phyloP scores from a whole-genome alignment of 2,888 invertebrate species.

The Meiosimyza decipiens region DNA sequence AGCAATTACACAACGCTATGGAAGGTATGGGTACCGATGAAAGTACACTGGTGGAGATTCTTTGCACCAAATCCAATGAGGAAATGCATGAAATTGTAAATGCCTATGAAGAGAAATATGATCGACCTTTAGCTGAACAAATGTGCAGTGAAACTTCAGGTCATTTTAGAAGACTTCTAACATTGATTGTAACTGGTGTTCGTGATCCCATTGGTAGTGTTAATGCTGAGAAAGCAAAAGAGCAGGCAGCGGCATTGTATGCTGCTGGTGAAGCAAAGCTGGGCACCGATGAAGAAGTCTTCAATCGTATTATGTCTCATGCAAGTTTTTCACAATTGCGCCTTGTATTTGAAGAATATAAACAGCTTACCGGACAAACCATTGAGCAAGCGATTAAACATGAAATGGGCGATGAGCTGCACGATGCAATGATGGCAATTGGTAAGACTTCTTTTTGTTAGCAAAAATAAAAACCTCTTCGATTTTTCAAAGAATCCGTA shows the following conservation, averaged over 20 bases:
- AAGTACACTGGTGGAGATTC: constrained; percentile 77
- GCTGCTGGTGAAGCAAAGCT: constrained; percentile 78
- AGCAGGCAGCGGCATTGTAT: constrained; percentile 76
- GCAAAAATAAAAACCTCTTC: no score
- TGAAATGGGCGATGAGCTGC: constrained; percentile 75
- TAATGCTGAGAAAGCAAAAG: constrained; percentile 75
- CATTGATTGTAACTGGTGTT: constrained; percentile 77
- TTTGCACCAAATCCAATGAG: constrained; percentile 76
- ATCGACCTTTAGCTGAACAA: constrained; percentile 76
- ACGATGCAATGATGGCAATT: constrained; percentile 77
- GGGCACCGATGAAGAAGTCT: constrained; percentile 80
- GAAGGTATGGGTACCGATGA: constrained; percentile 81
- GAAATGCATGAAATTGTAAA: constrained; percentile 73
- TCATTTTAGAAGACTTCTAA: constrained; percentile 80
- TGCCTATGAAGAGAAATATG: constrained; percentile 74
- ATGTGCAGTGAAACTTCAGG: constrained; percentile 82
- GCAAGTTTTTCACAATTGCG: constrained; percentile 80
- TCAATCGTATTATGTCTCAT: constrained; percentile 78
- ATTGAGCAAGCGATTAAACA: constrained; percentile 79
- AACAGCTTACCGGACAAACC: constrained; percentile 77
- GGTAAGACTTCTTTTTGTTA: constrained; percentile 66
- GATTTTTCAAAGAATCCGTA: no score
- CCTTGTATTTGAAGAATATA: constrained; percentile 79
- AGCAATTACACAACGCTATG: constrained; percentile 79
- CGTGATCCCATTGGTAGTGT: constrained; percentile 73